Evolutionary conservation across 30 jellyfish, hydroid and myxozoan species (phyloP).

Genomic region (Aurelia aurita complex sp. Pacific): DNA sequence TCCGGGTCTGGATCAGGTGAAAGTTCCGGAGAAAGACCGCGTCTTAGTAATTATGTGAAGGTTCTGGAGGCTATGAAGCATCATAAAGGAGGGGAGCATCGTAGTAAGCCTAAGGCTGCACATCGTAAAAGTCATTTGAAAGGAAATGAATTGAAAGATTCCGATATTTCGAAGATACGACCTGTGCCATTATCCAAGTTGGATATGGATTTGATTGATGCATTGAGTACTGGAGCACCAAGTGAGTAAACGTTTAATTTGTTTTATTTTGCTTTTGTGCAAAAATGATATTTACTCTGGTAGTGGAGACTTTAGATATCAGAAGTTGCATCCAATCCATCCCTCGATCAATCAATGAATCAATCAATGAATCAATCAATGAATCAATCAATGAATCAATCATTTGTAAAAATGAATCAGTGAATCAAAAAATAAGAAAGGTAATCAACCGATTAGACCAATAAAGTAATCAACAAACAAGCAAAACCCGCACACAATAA

Average conservation of each 20-base stretch:
- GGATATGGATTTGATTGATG: constrained; percentile 77
- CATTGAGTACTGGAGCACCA: constrained; percentile 79
- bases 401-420: too few relatives aligned
- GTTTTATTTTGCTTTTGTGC: background rate
- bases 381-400: too few relatives aligned
- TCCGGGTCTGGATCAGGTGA: constrained; percentile 68
- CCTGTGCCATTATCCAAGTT: constrained; percentile 81
- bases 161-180: constrained; percentile 40
- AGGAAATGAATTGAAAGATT: constrained; percentile 18
- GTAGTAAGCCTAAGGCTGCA: background rate
- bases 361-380: too few relatives aligned
- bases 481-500: too few relatives aligned
- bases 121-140: constrained; percentile 25
- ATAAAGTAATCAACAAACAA: too few relatives aligned
- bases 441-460: too few relatives aligned
- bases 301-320: too few relatives aligned
- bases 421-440: too few relatives aligned
- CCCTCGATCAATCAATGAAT: too few relatives aligned
- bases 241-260: constrained; percentile 16
- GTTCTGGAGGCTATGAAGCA: background rate
- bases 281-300: background rate
- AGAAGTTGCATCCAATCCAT: too few relatives aligned
- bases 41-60: constrained; percentile 10
- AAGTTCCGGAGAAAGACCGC: constrained; percentile 44
- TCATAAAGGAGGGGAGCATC: constrained; percentile 8